Conservation (phyloP, 1,140 invertebrate species). For the Bombus ignitus region DNA sequence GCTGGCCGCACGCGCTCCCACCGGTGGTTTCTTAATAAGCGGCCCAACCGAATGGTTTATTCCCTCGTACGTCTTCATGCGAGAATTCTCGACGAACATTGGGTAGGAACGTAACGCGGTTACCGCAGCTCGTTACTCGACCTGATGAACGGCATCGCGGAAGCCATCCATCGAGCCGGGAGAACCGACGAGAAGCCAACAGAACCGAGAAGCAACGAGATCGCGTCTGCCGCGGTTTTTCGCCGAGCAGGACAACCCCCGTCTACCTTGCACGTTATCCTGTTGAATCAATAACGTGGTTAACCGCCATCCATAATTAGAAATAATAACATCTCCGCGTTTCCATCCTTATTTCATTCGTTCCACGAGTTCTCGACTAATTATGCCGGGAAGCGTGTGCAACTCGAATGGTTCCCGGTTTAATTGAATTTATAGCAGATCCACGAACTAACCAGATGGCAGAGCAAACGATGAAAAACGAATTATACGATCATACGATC, state of each 20-base stretch:
- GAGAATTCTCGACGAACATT: constrained; percentile 30
- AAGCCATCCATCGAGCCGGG: constrained; percentile 27
- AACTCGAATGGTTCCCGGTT: not conserved
- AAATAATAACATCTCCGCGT: constrained; percentile 5
- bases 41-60: constrained; percentile 56
- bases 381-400: not conserved
- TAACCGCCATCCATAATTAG: constrained; percentile 17
- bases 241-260: not conserved
- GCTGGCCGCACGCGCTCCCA: constrained; percentile 58
- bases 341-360: not conserved
- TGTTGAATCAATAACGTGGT: not conserved
- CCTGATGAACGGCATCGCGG: constrained; percentile 52
- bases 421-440: constrained; percentile 24
- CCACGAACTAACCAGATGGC: too few species aligned
- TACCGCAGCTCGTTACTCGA: constrained; percentile 63
- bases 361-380: not conserved
- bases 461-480: not conserved
- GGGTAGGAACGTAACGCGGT: constrained; percentile 55
- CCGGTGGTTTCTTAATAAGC: constrained; percentile 61
- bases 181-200: not conserved
- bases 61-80: constrained; percentile 64
- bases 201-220: not conserved
- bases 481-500: not conserved
- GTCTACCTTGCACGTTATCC: not conserved
- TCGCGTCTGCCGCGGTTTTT: constrained; percentile 4